Conservation (phyloP, 1,140 invertebrate genomes). For the Araneus ventricosus region DNA sequence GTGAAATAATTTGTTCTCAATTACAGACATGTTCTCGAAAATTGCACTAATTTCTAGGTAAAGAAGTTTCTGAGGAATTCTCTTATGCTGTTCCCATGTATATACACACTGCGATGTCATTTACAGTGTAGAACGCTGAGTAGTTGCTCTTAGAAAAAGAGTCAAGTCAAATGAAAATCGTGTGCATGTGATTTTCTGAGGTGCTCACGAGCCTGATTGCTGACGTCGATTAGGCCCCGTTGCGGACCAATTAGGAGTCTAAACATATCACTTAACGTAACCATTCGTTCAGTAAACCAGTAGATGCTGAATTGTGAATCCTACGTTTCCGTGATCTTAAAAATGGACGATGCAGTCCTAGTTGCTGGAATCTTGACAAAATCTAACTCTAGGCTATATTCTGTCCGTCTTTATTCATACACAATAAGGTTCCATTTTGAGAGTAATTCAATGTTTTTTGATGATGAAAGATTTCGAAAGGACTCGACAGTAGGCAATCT, state of each 20-base stretch:
- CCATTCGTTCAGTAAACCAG: not conserved
- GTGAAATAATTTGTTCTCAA: too few species aligned
- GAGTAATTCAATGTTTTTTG: not conserved
- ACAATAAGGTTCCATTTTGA: not conserved
- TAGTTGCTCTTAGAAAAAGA: slow-evolving; percentile 37
- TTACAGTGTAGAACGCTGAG: slow-evolving; percentile 5
- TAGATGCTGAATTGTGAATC: slow-evolving; percentile 1
- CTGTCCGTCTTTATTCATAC: not conserved
- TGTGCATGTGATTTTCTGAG: slow-evolving; percentile 36
- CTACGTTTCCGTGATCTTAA: not conserved
- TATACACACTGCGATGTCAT: not conserved
- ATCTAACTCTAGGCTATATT: slow-evolving; percentile 18
- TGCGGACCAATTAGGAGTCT: slow-evolving; percentile 68
- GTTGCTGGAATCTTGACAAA: slow-evolving; percentile 4
- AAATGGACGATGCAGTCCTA: not conserved
- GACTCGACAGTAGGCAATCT: not conserved
- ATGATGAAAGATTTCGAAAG: not conserved
- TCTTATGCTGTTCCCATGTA: not conserved
- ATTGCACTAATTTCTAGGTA: not conserved
- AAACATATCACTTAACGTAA: slow-evolving; percentile 66
- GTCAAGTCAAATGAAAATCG: slow-evolving; percentile 34
- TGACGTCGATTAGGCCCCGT: slow-evolving; percentile 54
- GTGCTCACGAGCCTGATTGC: slow-evolving; percentile 62
- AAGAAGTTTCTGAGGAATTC: not conserved
- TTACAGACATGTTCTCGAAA: too few species aligned